Evolutionary conservation across 1,140 invertebrate species (phyloP).

Genomic region (Zelostemma sp.): DNA sequence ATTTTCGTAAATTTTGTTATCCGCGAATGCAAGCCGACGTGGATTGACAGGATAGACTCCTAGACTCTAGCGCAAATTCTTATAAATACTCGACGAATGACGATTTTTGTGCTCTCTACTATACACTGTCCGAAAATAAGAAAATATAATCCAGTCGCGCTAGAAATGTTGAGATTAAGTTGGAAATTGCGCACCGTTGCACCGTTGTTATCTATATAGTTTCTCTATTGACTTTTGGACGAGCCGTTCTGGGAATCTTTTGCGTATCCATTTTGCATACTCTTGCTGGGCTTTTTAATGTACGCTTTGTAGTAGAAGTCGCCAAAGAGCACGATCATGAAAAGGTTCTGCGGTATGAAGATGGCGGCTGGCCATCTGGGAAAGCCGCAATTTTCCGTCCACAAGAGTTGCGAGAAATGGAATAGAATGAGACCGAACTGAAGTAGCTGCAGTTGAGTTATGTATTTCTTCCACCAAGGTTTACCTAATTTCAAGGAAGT

Average conservation of each 20-base stretch:
- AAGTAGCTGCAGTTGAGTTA: constrained; percentile 80
- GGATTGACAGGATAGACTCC: no score
- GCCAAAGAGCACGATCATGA: constrained; percentile 85
- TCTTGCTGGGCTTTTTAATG: constrained; percentile 62
- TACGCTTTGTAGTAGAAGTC: constrained; percentile 91
- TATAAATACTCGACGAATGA: no score
- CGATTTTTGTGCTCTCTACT: no score
- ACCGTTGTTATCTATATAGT: background rate
- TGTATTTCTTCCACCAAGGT: constrained; percentile 82
- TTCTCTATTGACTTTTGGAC: constrained; percentile 49
- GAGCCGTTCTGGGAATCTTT: constrained; percentile 43
- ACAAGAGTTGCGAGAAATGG: constrained; percentile 77
- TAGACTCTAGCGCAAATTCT: no score
- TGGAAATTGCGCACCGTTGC: no score
- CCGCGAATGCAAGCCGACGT: no score
- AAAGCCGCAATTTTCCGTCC: constrained; percentile 80
- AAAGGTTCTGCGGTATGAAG: constrained; percentile 78
- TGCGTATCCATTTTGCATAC: constrained; percentile 35
- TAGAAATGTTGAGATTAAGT: no score
- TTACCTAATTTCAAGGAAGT: constrained; percentile 72
- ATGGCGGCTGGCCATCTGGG: constrained; percentile 74
- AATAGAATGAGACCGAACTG: constrained; percentile 83
- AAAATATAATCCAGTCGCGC: no score
- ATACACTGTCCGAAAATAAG: no score
- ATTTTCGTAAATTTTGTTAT: no score